Evolutionary conservation across 2,888 invertebrate species (phyloP), one percentile per base, ranked within the genome.

Genomic region (Drosophila testacea): DNA sequence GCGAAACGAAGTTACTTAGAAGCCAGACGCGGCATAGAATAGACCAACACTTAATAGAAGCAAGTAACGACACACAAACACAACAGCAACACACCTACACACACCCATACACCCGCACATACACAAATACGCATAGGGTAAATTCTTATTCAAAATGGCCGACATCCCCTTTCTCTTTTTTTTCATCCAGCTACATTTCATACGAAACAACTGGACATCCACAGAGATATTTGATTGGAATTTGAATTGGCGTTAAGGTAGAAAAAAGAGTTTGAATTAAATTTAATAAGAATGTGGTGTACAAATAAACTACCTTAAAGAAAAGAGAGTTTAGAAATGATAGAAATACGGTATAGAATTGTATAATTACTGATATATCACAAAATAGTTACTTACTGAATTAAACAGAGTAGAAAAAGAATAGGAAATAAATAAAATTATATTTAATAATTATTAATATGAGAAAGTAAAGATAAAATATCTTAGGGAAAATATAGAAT

Each of bases 101-200:
- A 56, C 41, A 41, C 39, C 57, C 27, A 48, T 13, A 30, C 51
- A 44, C 50, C 62, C 30, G 44, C 16, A 34, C 3, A 38, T 30
- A 62, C 51, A 41, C 55, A 44, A 36, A 38, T 2, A 32, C 22
- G 10, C 34, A 52, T 27, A 44, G 36, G 13, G 30, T 38, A 44
- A 64, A 60, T 56, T 55, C 61, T 76, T 75, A 79, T 82, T 72
- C 74, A 85, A 85, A 84, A 90, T 90, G 89, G 85, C 88, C 56
- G 86, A 65, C 76, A 55, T 10, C 28, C 47, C 83, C 66, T 63
- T 60, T 46, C 65, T 44, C 51, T 28, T 51, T 28, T 22, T 22
- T 3, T 3, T 22, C 22, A 22, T 22, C 22, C 22, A 16, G 52
- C 65, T 48, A 1, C 32, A 16, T 13, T 7, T 13, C 27, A 27